Conservation (phyloP, 2,888 invertebrate species). For the Drosophila mayaguana region DNA sequence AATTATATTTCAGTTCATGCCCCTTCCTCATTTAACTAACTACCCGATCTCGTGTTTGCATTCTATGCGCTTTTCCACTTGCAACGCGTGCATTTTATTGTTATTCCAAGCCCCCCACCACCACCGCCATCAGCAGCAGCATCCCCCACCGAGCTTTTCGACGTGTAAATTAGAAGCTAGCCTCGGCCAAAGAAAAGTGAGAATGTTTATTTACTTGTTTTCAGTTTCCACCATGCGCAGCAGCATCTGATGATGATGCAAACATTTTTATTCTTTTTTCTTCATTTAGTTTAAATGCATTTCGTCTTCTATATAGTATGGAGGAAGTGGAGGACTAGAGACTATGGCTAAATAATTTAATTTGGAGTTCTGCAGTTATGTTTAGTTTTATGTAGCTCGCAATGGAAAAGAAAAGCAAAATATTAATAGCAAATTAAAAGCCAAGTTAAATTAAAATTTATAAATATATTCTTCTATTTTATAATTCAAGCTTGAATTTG, state of each 20-base stretch:
- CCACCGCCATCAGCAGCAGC: neutral
- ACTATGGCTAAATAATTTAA: neutral
- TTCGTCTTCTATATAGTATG: neutral
- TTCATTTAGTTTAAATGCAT: constrained; percentile 16
- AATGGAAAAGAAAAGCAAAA: no score
- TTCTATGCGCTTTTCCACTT: constrained; percentile 43
- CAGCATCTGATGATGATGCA: constrained; percentile 34
- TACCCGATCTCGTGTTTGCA: constrained; percentile 31
- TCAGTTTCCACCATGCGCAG: constrained; percentile 28
- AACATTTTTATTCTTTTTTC: constrained; percentile 25
- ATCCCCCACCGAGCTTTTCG: neutral
- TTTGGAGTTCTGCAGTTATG: no score
- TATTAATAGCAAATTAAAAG: no score
- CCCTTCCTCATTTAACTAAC: neutral
- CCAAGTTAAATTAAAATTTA: no score
- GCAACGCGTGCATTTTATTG: constrained; percentile 77
- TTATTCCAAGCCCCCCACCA: constrained; percentile 15
- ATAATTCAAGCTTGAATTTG: no score
- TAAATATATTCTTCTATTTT: no score
- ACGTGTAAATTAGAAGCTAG: constrained; percentile 21
- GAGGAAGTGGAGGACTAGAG: neutral
- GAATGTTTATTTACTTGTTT: constrained; percentile 58
- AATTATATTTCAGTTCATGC: constrained; percentile 35
- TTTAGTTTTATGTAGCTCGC: no score
- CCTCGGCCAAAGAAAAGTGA: constrained; percentile 27